Evolutionary conservation across 2,888 invertebrate genomes (phyloP), one percentile per base, ranked within the genome.

Genomic region (Agriopis leucophaearia): DNA sequence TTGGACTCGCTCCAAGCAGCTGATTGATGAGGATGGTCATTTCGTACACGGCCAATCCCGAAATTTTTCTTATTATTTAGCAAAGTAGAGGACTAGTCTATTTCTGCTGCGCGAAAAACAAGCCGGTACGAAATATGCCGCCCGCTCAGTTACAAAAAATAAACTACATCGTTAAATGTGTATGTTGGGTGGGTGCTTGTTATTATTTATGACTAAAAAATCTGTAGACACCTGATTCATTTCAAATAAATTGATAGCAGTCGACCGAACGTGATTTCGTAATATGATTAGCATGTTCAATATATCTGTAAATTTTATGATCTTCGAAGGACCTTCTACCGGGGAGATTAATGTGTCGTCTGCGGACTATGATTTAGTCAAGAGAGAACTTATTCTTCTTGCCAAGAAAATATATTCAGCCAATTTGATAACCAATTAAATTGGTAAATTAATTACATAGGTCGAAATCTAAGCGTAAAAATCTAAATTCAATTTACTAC

Each of bases 1-100:
- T 94, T 94, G 93, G 94, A 91, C 85, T 77, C 82, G 82, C 80
- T 92, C 94, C 94, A 94, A 94, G 89, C 90, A 92, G 92, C 92
- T 94, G 94, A 94, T 94, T 93, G 94, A 94, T 94, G 94, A 93
- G 94, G 94, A 93, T 94, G 94, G 94, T 91, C 94, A 94, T 92
- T 92, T 93, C 88, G 93, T 90, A 90, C 92, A 92, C 93, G 92
- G 90, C 93, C 93, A 94, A 94, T 93, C 92, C 87, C 86, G 90
- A 89, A 88, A 89, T 91, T 92, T 92, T 92, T 94, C 93, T 89
- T 94, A 93, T 93, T 94, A 93, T 94, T 94, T 89, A 93, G 93
- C 90, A 87, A 91, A 93, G 88, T 88, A 89, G 92, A 88, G 88
- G 90, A 90, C 88, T 85, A 86, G 85, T 91, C 93, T 94, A 94